phyloP scores from a whole-genome alignment of 2,888 invertebrate genomes.

The Chalcis sispes region DNA sequence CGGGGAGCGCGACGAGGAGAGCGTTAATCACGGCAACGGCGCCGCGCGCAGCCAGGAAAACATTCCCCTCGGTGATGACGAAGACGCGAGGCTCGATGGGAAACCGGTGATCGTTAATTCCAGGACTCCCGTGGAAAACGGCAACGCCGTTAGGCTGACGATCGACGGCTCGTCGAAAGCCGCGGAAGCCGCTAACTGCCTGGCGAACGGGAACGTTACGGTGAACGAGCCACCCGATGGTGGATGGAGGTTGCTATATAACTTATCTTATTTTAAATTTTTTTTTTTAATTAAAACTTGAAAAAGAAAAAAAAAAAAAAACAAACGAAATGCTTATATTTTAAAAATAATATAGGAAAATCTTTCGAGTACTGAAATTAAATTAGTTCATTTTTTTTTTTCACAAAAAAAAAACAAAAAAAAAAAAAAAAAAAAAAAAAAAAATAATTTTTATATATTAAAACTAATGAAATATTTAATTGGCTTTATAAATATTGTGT shows the following conservation, averaged over 20 bases:
- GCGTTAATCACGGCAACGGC: conserved; percentile 13
- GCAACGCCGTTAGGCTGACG: not conserved
- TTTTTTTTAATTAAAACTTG: not conserved
- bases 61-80: conserved; percentile 13
- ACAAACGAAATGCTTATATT: too few species aligned
- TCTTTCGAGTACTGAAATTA: too few species aligned
- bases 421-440: too few species aligned
- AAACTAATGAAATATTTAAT: too few species aligned
- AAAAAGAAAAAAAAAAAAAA: too few species aligned
- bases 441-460: too few species aligned
- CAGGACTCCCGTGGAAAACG: conserved; percentile 10
- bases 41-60: not conserved
- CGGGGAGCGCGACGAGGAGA: conserved; percentile 8
- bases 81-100: conserved; percentile 12
- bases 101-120: conserved; percentile 12
- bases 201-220: not conserved
- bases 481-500: too few species aligned
- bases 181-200: not conserved
- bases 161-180: conserved; percentile 20
- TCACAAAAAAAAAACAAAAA: too few species aligned
- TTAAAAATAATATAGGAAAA: too few species aligned
- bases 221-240: conserved; percentile 60
- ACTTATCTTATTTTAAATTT: not conserved
- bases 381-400: too few species aligned
- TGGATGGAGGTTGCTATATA: conserved; percentile 50